phyloP scores from a whole-genome alignment of 2,113 vertebrate genomes.

The Phoxinus phoxinus region DNA sequence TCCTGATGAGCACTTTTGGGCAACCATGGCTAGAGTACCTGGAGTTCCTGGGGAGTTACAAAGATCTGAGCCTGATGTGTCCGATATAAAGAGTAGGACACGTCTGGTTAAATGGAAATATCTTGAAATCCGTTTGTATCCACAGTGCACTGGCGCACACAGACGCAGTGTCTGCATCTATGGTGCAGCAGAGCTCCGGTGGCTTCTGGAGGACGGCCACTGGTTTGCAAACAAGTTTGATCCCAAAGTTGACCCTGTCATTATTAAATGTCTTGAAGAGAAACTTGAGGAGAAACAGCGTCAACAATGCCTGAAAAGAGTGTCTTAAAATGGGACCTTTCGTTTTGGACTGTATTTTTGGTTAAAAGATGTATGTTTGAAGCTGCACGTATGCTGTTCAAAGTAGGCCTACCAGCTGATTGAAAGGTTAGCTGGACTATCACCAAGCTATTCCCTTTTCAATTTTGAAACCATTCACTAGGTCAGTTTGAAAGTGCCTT shows the following conservation, averaged over 20 bases:
- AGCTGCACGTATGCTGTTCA: background rate
- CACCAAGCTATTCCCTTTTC: background rate
- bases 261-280: slow-evolving; percentile 90
- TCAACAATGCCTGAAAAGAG: slow-evolving; percentile 65
- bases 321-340: slow-evolving; percentile 41
- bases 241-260: slow-evolving; percentile 87
- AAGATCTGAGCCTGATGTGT: slow-evolving; percentile 79
- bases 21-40: slow-evolving; percentile 85
- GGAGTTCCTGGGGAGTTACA: slow-evolving; percentile 85
- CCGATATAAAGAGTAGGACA: slow-evolving; percentile 90
- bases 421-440: background rate
- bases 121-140: slow-evolving; percentile 84
- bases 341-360: slow-evolving; percentile 63
- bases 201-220: slow-evolving; percentile 87
- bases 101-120: slow-evolving; percentile 93
- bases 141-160: slow-evolving; percentile 85
- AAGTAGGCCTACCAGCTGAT: background rate
- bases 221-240: slow-evolving; percentile 98
- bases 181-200: slow-evolving; percentile 87
- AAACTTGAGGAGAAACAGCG: slow-evolving; percentile 82
- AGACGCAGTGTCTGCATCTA: slow-evolving; percentile 89
- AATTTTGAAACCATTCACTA: background rate
- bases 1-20: slow-evolving; percentile 96
- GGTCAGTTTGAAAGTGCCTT: slow-evolving; percentile 18
- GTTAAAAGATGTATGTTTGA: slow-evolving; percentile 5